phyloP scores from a whole-genome alignment of 1,140 invertebrate genomes.

The Venturia canescens region DNA sequence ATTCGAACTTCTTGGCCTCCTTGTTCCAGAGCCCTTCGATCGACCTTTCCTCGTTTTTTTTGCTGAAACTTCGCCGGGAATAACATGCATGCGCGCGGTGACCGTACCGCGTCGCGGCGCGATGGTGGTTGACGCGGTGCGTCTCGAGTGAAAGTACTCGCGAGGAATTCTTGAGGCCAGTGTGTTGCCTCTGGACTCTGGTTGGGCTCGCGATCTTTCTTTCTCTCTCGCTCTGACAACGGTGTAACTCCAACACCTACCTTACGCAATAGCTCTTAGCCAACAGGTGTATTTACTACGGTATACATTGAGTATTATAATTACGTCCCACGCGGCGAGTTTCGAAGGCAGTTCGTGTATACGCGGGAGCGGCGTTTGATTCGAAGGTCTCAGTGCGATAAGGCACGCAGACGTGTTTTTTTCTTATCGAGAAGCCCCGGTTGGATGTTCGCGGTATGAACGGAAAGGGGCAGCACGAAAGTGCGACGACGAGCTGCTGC shows the following conservation, averaged over 20 bases:
- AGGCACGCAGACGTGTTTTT: background rate
- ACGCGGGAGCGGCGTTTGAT: background rate
- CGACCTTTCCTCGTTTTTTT: background rate
- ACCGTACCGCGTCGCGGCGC: background rate
- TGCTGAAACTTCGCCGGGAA: background rate
- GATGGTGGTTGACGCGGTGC: slow-evolving; percentile 42
- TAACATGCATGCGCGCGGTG: background rate
- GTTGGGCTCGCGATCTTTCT: background rate
- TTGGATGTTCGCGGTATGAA: slow-evolving; percentile 16
- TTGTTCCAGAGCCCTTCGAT: background rate
- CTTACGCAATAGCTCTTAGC: slow-evolving; percentile 64
- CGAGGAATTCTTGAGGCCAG: slow-evolving; percentile 64
- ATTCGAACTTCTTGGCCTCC: background rate
- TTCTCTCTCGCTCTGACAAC: background rate
- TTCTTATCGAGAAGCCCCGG: slow-evolving; percentile 7
- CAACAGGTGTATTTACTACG: slow-evolving; percentile 73
- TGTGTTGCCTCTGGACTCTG: slow-evolving; percentile 35
- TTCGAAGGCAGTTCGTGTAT: background rate
- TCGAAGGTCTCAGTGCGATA: background rate
- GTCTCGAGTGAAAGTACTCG: slow-evolving; percentile 67
- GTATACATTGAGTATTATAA: slow-evolving; percentile 23
- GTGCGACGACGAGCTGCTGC: background rate
- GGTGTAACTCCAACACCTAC: slow-evolving; percentile 50
- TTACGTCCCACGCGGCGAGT: slow-evolving; percentile 27
- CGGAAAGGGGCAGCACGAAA: background rate